A percentile compares a stretch with the other conserved stretches of the same genome.
phyloP scores from a whole-genome alignment of 2,113 vertebrate species.

The Rousettus leschenaultii region DNA sequence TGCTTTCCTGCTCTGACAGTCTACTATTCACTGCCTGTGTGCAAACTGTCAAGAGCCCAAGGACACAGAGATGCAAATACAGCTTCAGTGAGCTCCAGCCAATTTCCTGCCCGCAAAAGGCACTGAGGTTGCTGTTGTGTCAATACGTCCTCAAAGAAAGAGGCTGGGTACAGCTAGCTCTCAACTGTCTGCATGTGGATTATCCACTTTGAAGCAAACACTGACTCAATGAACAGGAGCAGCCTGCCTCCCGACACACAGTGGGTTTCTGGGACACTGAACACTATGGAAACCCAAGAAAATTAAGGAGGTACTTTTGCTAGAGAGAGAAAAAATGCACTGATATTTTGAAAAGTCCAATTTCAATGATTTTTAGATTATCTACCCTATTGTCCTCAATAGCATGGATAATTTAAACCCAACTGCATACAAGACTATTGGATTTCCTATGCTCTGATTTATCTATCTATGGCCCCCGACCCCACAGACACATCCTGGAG shows the following conservation, averaged over 20 bases:
- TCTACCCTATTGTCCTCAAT: neutral
- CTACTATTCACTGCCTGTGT: neutral
- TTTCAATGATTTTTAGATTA: constrained; percentile 11
- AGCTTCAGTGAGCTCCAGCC: neutral
- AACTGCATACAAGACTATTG: neutral
- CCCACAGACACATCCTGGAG: neutral
- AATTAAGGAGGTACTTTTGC: neutral
- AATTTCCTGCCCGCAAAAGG: neutral
- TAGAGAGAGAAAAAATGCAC: neutral
- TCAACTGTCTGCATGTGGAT: neutral
- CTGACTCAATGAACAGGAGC: neutral
- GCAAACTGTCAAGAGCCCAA: neutral
- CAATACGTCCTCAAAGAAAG: neutral
- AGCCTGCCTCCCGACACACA: neutral
- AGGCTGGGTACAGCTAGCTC: neutral
- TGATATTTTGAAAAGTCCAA: neutral
- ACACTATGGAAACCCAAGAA: neutral
- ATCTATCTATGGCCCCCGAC: neutral
- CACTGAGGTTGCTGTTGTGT: neutral
- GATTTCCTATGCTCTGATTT: neutral
- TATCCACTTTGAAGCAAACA: neutral
- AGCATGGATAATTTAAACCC: neutral
- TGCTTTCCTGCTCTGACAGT: neutral
- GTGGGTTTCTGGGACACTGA: neutral
- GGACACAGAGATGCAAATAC: neutral